Base-by-base conservation (phyloP, 2,888 invertebrate genomes). In the Noctua fimbriata region DNA sequence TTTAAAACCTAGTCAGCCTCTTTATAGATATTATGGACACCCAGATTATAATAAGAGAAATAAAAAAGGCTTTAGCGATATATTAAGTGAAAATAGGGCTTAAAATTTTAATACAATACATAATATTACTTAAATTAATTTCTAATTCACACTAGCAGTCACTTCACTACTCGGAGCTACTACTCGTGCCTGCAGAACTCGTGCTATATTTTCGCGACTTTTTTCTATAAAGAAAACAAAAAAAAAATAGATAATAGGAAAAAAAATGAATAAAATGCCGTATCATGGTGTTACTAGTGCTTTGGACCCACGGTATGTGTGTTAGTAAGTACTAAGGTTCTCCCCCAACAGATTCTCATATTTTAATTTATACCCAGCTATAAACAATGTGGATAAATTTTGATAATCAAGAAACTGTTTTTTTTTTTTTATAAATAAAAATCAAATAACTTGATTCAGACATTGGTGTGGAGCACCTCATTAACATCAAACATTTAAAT, bases 191-290 rank as follows among this genome's bases (percentile, higher is more conserved):
- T 94, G 94, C 95, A 87, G 96, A 95, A 92, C 96, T 95, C 94
- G 96, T 95, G 95, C 96, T 96, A 96, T 94, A 94, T 90, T 95
- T 95, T 94, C 96, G 95, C 91, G 95, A 94, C 91, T 95, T 96
- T 96, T 95, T 96, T 96, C 97, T 97, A 97, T 95, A 97, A 97
- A 94, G 93, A 94, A 93, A 93, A 93, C 93, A 91, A 93, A 92
- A 93, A 87, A 89, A 93, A 92, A 92, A 92, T 90, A 93, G 90
- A 92, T 90, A 93, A 91, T 88, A 89, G 85, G 87, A 90, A 90
- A 92, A 89, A 88, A 87, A 32, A 86, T 72, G 66, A 84, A 82
- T 78, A 82, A 84, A 86, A 89, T 93, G 92, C 84, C 91, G 92
- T 91, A 91, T 88, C 87, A 90, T 90, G 88, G 85, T 77, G 82